Conservation (phyloP, 2,113 vertebrate species). For the Morone chrysops region DNA sequence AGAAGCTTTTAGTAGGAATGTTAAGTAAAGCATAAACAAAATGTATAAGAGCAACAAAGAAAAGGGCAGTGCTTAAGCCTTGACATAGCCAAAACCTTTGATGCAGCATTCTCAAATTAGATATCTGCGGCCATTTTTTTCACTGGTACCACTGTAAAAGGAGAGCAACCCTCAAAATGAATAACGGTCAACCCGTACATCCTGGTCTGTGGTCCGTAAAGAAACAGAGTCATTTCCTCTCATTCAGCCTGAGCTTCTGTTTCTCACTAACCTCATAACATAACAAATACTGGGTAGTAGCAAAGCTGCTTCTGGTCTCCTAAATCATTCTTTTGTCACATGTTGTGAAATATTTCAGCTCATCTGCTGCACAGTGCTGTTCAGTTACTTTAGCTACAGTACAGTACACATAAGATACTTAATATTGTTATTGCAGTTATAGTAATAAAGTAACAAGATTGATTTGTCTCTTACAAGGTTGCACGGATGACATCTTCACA, state of each 20-base stretch:
- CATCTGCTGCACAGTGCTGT: neutral
- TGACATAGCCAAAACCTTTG: neutral
- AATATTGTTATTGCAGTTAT: neutral
- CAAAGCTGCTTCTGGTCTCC: neutral
- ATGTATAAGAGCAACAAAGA: neutral
- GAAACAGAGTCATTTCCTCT: constrained; percentile 69
- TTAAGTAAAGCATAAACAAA: neutral
- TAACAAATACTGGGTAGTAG: neutral
- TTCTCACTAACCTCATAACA: constrained; percentile 15
- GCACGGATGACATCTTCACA: constrained; percentile 90
- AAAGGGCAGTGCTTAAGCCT: neutral
- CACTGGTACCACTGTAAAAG: constrained; percentile 28
- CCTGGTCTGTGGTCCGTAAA: constrained; percentile 56
- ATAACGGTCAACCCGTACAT: constrained; percentile 20
- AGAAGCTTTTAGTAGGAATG: neutral
- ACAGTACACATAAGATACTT: neutral
- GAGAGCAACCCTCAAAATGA: constrained; percentile 11
- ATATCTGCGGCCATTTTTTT: constrained; percentile 10
- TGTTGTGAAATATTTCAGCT: constrained; percentile 11
- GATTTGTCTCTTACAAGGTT: constrained; percentile 80
- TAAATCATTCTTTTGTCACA: constrained; percentile 17
- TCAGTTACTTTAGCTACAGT: neutral
- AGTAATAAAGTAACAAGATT: neutral
- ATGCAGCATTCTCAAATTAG: constrained; percentile 34
- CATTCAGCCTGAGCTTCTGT: constrained; percentile 23